Conservation (phyloP, 1,140 invertebrate genomes). For the Neuroterus valhalla region DNA sequence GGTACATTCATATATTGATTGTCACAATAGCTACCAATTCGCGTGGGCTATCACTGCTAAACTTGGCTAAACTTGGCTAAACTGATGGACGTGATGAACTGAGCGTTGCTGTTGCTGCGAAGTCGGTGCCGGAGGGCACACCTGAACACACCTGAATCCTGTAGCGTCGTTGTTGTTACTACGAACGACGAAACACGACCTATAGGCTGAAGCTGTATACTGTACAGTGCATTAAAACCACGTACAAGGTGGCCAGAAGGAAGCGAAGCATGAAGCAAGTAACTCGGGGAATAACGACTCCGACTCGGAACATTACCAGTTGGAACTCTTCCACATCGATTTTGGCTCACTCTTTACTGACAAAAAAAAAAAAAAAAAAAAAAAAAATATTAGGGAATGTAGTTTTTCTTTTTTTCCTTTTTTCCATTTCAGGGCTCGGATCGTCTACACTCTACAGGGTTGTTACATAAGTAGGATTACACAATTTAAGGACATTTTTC, state of each 20-base stretch:
- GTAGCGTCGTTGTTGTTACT: constrained; percentile 52
- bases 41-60: constrained; percentile 47
- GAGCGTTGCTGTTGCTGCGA: constrained; percentile 14
- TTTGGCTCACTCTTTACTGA: constrained; percentile 20
- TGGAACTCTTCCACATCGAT: constrained; percentile 41
- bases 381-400: background rate
- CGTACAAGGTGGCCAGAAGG: constrained; percentile 54
- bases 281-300: constrained; percentile 23
- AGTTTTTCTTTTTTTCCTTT: background rate
- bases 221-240: constrained; percentile 43
- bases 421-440: background rate
- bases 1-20: background rate
- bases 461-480: no score
- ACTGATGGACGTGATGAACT: background rate
- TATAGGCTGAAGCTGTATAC: constrained; percentile 40
- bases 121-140: constrained; percentile 31
- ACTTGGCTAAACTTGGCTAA: no score
- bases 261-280: constrained; percentile 61
- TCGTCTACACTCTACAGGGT: no score
- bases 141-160: constrained; percentile 43
- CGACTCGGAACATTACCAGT: constrained; percentile 1
- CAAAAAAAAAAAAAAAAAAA: background rate
- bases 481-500: no score
- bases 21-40: constrained; percentile 44
- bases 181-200: constrained; percentile 44